Conservation (phyloP, 2,888 invertebrate species). For the Luperina testacea region DNA sequence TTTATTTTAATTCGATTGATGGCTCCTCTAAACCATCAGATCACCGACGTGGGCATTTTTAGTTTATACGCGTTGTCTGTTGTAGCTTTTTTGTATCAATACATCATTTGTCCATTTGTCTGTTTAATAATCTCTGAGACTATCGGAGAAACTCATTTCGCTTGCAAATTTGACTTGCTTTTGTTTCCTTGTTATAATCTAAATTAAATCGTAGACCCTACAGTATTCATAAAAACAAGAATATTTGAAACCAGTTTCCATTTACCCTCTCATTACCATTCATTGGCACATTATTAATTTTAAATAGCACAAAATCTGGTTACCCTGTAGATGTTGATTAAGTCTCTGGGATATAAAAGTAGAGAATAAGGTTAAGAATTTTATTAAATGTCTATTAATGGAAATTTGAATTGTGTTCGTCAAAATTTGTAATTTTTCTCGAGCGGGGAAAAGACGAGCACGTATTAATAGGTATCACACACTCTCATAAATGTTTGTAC, state of each 20-base stretch:
- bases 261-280: conserved; percentile 5
- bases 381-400: conserved; percentile 45
- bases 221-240: not conserved
- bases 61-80: conserved; percentile 55
- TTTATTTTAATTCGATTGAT: conserved; percentile 38
- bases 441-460: conserved; percentile 20
- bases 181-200: not conserved
- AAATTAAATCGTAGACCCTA: not conserved
- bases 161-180: not conserved
- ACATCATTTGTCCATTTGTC: conserved; percentile 3
- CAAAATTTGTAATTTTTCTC: conserved; percentile 11
- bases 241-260: conserved; percentile 11
- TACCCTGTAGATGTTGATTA: conserved; percentile 22
- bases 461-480: conserved; percentile 18
- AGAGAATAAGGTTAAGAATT: conserved; percentile 42
- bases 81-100: conserved; percentile 39
- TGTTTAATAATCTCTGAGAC: conserved; percentile 21
- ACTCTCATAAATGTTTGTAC: conserved; percentile 5
- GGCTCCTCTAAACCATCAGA: conserved; percentile 34
- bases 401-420: conserved; percentile 21
- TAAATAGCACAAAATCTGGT: conserved; percentile 20
- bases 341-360: conserved; percentile 40
- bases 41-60: conserved; percentile 59
- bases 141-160: conserved; percentile 9
- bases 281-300: conserved; percentile 13